Percentiles rank a stretch among this genome's conserved stretches.
phyloP scores from a whole-genome alignment of 2,888 invertebrate genomes.

The Drosophila birchii region DNA sequence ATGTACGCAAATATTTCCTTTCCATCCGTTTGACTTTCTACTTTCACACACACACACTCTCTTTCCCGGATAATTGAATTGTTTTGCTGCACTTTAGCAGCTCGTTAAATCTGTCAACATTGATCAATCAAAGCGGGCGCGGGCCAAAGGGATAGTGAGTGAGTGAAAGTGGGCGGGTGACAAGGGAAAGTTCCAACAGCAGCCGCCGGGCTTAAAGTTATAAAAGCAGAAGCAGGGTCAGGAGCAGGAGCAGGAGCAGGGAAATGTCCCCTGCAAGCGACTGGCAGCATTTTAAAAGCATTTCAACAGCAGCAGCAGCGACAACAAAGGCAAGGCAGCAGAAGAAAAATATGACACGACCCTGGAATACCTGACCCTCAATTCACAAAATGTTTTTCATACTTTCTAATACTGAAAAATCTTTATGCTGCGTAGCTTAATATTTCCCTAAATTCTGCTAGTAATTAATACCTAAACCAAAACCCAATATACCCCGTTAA shows the following conservation, averaged over 20 bases:
- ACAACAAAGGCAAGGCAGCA: background rate
- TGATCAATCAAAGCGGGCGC: constrained; percentile 66
- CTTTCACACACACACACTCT: constrained; percentile 11
- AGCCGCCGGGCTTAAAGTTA: constrained; percentile 24
- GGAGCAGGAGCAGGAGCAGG: constrained; percentile 8
- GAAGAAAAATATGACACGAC: background rate
- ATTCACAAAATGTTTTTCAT: background rate
- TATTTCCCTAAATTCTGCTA: too few relatives aligned
- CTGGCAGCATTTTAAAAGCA: constrained; percentile 39
- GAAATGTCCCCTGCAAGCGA: constrained; percentile 6
- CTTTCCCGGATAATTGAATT: constrained; percentile 68
- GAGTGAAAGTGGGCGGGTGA: constrained; percentile 13
- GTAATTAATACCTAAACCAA: background rate
- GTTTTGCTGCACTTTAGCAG: constrained; percentile 78
- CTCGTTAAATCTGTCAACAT: constrained; percentile 81
- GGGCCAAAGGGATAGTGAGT: constrained; percentile 1
- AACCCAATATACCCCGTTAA: background rate
- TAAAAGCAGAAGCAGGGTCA: constrained; percentile 18
- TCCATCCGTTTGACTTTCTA: constrained; percentile 53
- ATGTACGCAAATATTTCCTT: constrained; percentile 67
- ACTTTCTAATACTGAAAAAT: background rate
- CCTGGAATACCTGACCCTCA: background rate
- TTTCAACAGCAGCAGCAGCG: background rate
- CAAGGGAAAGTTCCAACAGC: constrained; percentile 31
- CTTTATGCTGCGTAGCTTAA: background rate